Evolutionary conservation across 30 jellyfish, hydroid and myxozoan genomes (phyloP), one percentile per base, ranked within the genome.

Genomic region (Thelohanellus kitauei): DNA sequence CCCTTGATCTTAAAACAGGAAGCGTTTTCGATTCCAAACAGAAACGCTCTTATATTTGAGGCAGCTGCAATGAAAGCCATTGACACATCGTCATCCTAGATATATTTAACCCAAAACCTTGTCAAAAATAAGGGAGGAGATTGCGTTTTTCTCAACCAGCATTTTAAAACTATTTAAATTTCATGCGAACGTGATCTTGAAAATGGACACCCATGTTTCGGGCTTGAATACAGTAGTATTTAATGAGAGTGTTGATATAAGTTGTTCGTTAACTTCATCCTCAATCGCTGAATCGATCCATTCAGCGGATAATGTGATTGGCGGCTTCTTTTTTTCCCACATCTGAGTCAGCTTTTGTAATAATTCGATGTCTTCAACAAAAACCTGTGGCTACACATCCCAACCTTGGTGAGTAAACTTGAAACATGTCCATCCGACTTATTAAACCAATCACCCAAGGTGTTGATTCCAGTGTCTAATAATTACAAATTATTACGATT

Each of bases 41-140:
- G 38, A 22, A 40, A 53, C 1, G 90, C 66, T 10, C 99, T 52
- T 14, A 82, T 65, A 42, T 82, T 66, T 6, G 99, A 75, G 20
- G 90, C 65, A 8, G 99, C 99, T 3, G 82, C 85, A 9, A 64
- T 88, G 44, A 82, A 82, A 47, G 65, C 90, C 89, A 82, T 58
- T 19, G 86, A 80, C 6, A 45, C 78, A 18, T 64, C 84, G 38
- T 64, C 90, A 48, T 82, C 99, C 68, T 60, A 15, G 6, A 30
- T 18, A 1, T 27, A 27, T 27, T 8, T 27, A 8, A 27, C 12
- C 8, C 35, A 27, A 27, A 5, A 27, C 8, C 35, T n/a, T n/a
- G n/a, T n/a, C n/a, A n/a, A 27, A 27, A 27, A 27, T 12, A 27
- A 27, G 12, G 12, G 35, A 27, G 12, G 10, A 27, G 10, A 27